These are phyloP conservation scores for Achroia grisella DNA, from an alignment of 1,140 invertebrate species.

Conservation along the genomic window DNA sequence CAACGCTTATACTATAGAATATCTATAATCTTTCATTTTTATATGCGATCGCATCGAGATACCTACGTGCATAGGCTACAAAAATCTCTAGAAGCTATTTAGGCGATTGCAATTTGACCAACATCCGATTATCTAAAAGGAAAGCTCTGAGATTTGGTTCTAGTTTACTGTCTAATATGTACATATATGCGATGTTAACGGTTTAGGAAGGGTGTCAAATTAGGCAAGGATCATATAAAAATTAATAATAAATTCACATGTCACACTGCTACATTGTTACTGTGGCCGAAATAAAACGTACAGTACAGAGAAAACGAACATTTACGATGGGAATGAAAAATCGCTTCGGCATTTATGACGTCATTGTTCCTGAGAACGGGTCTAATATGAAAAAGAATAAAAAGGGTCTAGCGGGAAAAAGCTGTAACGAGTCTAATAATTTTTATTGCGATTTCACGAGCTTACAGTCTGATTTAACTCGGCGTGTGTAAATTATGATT, in stretches of 20 bases:
- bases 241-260: slow-evolving; percentile 11
- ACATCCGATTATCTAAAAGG: no score
- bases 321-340: slow-evolving; percentile 58
- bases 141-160: no score
- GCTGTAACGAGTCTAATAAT: slow-evolving; percentile 48
- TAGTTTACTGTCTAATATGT: no score
- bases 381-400: slow-evolving; percentile 55
- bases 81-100: no score
- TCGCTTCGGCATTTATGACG: slow-evolving; percentile 57
- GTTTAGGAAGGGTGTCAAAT: no score
- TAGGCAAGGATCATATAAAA: background rate
- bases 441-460: slow-evolving; percentile 64
- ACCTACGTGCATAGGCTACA: no score
- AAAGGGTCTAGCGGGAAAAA: slow-evolving; percentile 36
- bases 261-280: slow-evolving; percentile 32
- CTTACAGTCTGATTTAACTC: slow-evolving; percentile 57
- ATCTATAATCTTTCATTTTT: no score
- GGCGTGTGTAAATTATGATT: slow-evolving; percentile 66
- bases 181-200: no score
- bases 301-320: slow-evolving; percentile 30
- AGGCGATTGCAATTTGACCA: no score
- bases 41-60: no score
- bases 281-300: slow-evolving; percentile 30
- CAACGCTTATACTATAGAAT: no score
- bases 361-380: slow-evolving; percentile 47